Conservation (phyloP, 2,797 vertebrate genomes). For the Lophius americanus region DNA sequence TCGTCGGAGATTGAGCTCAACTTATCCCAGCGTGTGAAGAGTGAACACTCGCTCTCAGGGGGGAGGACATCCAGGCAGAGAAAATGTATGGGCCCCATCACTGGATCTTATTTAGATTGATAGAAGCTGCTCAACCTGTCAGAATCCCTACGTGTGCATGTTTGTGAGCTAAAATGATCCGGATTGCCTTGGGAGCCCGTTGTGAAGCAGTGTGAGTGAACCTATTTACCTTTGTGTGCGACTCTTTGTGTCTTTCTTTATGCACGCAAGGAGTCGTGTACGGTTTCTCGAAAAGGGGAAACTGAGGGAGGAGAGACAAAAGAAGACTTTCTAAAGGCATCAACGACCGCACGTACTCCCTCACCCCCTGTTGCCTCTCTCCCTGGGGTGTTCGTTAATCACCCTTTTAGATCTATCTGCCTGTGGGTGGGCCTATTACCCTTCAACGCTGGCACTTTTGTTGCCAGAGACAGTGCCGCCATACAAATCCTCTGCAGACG, state of each 20-base stretch:
- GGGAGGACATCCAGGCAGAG: constrained; percentile 52
- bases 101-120: constrained; percentile 73
- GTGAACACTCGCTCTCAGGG: constrained; percentile 46
- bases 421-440: constrained; percentile 75
- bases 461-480: constrained; percentile 51
- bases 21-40: constrained; percentile 56
- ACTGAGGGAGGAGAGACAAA: constrained; percentile 16
- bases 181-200: constrained; percentile 51
- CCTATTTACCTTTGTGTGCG: constrained; percentile 2
- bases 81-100: constrained; percentile 64
- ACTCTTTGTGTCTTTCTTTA: constrained; percentile 26
- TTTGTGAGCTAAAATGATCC: constrained; percentile 57
- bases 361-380: constrained; percentile 45
- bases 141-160: constrained; percentile 38
- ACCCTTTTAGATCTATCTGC: constrained; percentile 73
- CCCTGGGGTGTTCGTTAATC: constrained; percentile 73
- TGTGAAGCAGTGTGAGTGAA: constrained; percentile 26
- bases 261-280: constrained; percentile 33
- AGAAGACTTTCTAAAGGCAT: constrained; percentile 29
- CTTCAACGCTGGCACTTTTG: constrained; percentile 56
- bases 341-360: background rate
- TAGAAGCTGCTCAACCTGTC: constrained; percentile 62
- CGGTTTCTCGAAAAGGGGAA: background rate
- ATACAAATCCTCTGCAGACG: constrained; percentile 43
- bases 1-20: constrained; percentile 60